phyloP scores from a whole-genome alignment of 2,888 invertebrate species.

The Amaurobius ferox region DNA sequence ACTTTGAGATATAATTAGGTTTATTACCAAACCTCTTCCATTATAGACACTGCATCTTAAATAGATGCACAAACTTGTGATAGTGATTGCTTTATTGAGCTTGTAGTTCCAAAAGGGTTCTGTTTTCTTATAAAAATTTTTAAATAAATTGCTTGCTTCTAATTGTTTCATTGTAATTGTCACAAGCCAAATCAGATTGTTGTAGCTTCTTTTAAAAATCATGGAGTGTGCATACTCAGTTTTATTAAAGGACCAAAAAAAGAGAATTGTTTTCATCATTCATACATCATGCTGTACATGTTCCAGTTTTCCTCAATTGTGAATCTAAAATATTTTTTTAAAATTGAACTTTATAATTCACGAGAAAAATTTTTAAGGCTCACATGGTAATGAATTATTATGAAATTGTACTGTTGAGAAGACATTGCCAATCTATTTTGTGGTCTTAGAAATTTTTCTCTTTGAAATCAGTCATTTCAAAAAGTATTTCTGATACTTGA shows the following conservation, averaged over 20 bases:
- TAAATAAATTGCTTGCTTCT: slow-evolving; percentile 14
- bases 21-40: neutral
- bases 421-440: slow-evolving; percentile 9
- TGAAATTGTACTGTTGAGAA: neutral
- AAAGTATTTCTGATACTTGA: slow-evolving; percentile 17
- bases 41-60: neutral
- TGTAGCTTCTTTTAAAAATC: slow-evolving; percentile 24
- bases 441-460: slow-evolving; percentile 20
- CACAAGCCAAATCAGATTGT: slow-evolving; percentile 28
- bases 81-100: slow-evolving; percentile 10
- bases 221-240: slow-evolving; percentile 27
- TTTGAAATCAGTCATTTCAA: neutral
- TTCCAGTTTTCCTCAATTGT: slow-evolving; percentile 28
- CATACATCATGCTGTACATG: slow-evolving; percentile 49
- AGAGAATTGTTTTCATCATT: slow-evolving; percentile 21
- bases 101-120: slow-evolving; percentile 10
- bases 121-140: neutral
- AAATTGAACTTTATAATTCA: slow-evolving; percentile 12
- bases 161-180: slow-evolving; percentile 1
- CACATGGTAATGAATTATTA: neutral
- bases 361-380: slow-evolving; percentile 5
- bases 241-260: slow-evolving; percentile 40
- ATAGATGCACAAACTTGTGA: neutral
- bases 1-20: neutral
- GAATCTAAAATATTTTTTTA: slow-evolving; percentile 7